Percentiles rank a stretch among this genome's conserved stretches.
Conservation (phyloP, 1,140 invertebrate genomes). For the Lepidurus packardi region DNA sequence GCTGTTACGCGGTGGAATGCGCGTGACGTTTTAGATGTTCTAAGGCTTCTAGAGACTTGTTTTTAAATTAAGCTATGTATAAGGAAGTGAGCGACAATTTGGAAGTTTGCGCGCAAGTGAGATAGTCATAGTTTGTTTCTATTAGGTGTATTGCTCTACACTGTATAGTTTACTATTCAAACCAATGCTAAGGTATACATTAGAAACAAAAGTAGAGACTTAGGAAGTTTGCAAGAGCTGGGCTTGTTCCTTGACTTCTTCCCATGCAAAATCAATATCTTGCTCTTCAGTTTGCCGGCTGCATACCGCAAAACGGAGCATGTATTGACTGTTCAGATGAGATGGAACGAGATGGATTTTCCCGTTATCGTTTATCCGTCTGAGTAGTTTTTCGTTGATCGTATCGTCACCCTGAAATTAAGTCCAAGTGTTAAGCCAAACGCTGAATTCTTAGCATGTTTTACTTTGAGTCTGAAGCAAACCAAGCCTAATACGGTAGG, state of each 20-base stretch:
- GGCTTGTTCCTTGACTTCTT: conserved; percentile 60
- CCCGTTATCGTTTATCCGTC: conserved; percentile 66
- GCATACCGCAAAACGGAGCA: conserved; percentile 79
- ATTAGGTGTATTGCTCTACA: neutral
- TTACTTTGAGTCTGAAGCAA: conserved; percentile 75
- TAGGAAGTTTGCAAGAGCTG: neutral
- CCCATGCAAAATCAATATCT: conserved; percentile 77
- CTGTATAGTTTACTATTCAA: neutral
- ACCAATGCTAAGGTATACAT: no score
- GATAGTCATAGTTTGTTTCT: neutral
- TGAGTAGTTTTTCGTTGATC: conserved; percentile 65
- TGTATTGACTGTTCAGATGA: conserved; percentile 57
- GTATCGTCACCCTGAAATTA: conserved; percentile 60
- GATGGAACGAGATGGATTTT: conserved; percentile 80
- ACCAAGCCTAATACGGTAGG: conserved; percentile 72
- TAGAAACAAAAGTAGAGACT: neutral
- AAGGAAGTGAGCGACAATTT: neutral
- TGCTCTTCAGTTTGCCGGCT: conserved; percentile 59
- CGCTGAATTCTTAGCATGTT: conserved; percentile 23
- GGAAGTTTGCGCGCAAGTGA: neutral
- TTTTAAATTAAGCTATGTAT: no score
- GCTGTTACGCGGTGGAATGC: no score
- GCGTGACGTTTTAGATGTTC: no score
- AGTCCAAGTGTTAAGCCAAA: conserved; percentile 34
- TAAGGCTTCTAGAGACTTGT: no score